Conservation (phyloP, 2,888 invertebrate species). For the Amitus sp. region DNA sequence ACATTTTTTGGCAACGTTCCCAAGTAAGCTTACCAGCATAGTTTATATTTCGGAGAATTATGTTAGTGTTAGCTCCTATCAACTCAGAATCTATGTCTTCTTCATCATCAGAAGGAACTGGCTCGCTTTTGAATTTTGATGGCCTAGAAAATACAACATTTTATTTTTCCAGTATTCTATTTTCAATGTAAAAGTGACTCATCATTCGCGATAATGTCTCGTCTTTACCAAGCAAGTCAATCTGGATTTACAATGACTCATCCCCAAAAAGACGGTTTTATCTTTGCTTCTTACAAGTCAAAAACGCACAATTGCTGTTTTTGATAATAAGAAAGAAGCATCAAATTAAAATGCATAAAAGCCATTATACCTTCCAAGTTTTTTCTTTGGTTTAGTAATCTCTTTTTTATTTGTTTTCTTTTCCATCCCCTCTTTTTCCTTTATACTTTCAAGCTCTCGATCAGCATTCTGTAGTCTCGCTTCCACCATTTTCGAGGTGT, state of each 20-base stretch:
- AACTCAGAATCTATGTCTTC: constrained; percentile 67
- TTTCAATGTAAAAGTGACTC: constrained; percentile 10
- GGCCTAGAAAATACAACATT: constrained; percentile 46
- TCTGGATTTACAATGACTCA: constrained; percentile 43
- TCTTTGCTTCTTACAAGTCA: constrained; percentile 60
- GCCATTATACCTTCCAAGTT: constrained; percentile 56
- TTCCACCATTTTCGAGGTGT: constrained; percentile 60
- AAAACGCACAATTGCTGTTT: constrained; percentile 53
- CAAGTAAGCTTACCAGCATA: constrained; percentile 55
- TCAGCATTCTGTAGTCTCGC: constrained; percentile 55
- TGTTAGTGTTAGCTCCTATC: constrained; percentile 68
- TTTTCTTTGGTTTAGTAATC: constrained; percentile 62
- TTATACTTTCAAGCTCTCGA: constrained; percentile 53
- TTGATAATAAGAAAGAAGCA: constrained; percentile 59
- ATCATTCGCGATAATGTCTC: constrained; percentile 19
- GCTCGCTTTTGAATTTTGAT: constrained; percentile 55
- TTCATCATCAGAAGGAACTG: constrained; percentile 57
- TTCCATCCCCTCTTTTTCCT: constrained; percentile 53
- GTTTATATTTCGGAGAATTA: constrained; percentile 66
- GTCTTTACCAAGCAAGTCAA: constrained; percentile 58
- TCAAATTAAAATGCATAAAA: constrained; percentile 9
- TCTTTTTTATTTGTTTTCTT: constrained; percentile 54
- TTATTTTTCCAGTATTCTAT: constrained; percentile 9
- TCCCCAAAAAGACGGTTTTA: constrained; percentile 53
- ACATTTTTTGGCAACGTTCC: no score